phyloP scores from a whole-genome alignment of 2,888 invertebrate genomes.

The Baccha elongata region DNA sequence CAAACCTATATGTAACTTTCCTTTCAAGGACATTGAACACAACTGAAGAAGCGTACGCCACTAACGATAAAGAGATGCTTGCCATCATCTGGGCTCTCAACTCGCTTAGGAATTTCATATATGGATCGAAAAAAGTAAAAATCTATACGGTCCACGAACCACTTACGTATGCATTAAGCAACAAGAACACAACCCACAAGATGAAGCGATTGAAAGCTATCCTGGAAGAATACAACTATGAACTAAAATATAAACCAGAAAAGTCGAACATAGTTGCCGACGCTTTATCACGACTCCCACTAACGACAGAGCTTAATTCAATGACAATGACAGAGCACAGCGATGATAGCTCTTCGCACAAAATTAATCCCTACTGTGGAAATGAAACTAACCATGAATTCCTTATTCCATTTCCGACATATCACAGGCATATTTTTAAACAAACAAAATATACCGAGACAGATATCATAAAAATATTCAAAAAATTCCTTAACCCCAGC shows the following conservation, averaged over 20 bases:
- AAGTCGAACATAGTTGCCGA: no score
- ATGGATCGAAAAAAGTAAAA: no score
- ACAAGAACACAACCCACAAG: neutral
- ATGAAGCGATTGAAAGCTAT: no score
- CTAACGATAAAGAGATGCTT: no score
- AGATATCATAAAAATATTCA: slow-evolving; percentile 34
- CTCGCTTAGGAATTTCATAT: slow-evolving; percentile 1
- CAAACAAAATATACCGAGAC: slow-evolving; percentile 32
- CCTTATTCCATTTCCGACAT: slow-evolving; percentile 32
- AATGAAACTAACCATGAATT: slow-evolving; percentile 43
- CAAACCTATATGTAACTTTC: no score
- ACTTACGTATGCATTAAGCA: no score
- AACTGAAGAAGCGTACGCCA: no score
- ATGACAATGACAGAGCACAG: slow-evolving; percentile 26
- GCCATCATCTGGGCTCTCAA: no score
- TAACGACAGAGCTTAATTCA: slow-evolving; percentile 10
- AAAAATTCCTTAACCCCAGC: slow-evolving; percentile 27
- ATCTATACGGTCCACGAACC: no score
- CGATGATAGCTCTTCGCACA: neutral
- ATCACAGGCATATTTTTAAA: slow-evolving; percentile 36
- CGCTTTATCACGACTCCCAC: slow-evolving; percentile 20
- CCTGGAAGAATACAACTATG: no score
- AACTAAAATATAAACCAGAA: no score
- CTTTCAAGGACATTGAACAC: no score
- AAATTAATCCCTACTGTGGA: neutral